Conservation (phyloP, 1,140 invertebrate species). For the Gerris buenoi region DNA sequence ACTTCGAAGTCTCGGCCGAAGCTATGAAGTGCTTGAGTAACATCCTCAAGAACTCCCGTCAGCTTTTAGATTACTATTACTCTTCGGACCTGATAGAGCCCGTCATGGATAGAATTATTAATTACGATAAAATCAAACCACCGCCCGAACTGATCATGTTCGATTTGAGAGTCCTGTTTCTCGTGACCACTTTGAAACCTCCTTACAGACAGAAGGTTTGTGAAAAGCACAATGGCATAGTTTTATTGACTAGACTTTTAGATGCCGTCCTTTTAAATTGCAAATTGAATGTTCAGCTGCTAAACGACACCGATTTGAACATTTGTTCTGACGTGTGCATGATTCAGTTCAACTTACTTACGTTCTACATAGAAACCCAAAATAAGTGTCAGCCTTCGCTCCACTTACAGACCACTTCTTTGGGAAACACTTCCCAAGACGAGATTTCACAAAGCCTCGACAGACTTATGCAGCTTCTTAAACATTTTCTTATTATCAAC, state of each 20-base stretch:
- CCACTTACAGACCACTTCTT: not conserved
- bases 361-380: not conserved
- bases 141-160: not conserved
- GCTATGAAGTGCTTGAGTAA: not conserved
- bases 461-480: not conserved
- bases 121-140: not conserved
- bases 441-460: not conserved
- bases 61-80: not conserved
- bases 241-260: not conserved
- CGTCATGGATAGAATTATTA: not conserved
- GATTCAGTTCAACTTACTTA: not conserved
- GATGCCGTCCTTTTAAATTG: not conserved
- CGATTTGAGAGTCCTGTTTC: conserved; percentile 1
- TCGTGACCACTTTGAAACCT: not conserved
- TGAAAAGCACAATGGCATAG: not conserved
- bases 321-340: not conserved
- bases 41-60: not conserved
- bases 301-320: not conserved
- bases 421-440: not conserved
- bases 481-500: not conserved
- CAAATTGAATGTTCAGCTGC: not conserved
- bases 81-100: not conserved
- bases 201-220: not conserved
- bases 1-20: conserved; percentile 1
- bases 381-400: not conserved